Conservation (phyloP, 2,888 invertebrate species). For the Lamellibrachia columna region DNA sequence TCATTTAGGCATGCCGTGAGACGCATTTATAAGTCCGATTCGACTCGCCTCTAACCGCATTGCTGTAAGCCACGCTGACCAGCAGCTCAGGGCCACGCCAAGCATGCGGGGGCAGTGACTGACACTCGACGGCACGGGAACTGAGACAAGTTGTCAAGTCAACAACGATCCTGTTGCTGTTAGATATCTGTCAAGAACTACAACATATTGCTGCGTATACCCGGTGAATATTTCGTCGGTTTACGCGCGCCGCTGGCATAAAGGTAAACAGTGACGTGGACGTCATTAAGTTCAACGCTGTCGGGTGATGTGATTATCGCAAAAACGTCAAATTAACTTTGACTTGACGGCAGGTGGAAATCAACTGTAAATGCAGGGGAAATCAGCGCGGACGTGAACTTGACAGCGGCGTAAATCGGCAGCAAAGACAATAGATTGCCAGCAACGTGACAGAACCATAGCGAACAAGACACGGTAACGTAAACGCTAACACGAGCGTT, state of each 20-base stretch:
- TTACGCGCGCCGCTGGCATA: background rate
- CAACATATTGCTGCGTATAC: background rate
- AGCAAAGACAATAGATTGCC: background rate
- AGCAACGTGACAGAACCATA: background rate
- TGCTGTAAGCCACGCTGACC: background rate
- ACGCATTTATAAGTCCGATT: background rate
- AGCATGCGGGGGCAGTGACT: background rate
- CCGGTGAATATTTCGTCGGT: background rate
- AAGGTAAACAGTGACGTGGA: background rate
- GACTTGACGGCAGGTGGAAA: background rate
- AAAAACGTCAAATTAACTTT: background rate
- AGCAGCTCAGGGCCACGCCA: background rate
- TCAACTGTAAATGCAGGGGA: background rate
- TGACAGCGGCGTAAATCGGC: background rate
- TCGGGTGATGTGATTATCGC: background rate
- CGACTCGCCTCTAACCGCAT: background rate
- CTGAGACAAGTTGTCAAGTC: background rate
- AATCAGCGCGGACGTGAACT: background rate
- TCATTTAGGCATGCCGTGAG: background rate
- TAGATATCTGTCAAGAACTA: background rate
- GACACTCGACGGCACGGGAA: background rate
- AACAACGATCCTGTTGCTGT: background rate
- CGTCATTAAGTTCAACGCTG: background rate
- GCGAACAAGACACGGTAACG: background rate
- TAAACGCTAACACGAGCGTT: too few relatives aligned